Evolutionary conservation across 2,888 invertebrate species (phyloP), one percentile per base, ranked within the genome.

Genomic region (Ephialtes manifestator): DNA sequence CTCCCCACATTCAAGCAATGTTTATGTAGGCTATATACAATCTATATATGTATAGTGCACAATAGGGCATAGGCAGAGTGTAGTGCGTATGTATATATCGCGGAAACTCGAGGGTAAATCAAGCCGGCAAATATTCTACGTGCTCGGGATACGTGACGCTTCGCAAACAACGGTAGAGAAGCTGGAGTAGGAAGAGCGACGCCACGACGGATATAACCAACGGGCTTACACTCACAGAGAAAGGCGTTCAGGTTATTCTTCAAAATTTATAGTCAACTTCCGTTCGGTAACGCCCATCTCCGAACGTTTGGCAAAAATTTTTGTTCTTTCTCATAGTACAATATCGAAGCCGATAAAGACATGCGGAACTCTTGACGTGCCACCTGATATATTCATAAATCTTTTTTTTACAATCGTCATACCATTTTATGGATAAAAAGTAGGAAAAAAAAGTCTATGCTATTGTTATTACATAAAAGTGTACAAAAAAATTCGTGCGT

Each of bases 71-170:
- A 31, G n/a, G 13, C 11, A n/a, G 10, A 13, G 24, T 39, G 63
- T 24, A 39, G 51, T 51, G 51, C 76, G 24, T 78, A 24, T 71
- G 48, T 79, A 51, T 53, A 55, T 74, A 67, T 65, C 43, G 46
- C 46, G 65, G 51, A 53, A 72, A 79, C 31, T 31, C n/a, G 60
- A 65, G 48, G 74, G 71, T 78, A 74, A 78, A 72, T 78, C 78
- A 74, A 78, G 72, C 72, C 60, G 67, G 83, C 83, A 74, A 83
- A 83, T 83, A 83, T 83, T 83, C 77, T 83, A 83, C 77, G 83
- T 83, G 78, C 78, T 78, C 60, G 83, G 78, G 72, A 78, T 83
- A 77, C 83, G 58, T 58, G 83, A 83, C 51, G 72, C 20, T 83
- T 74, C 53, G 72, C 77, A 78, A 82, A 77, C 77, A 83, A 68